Evolutionary conservation across 2,113 vertebrate genomes (phyloP), one percentile per base, ranked within the genome.

Genomic region (Corythornis cristatus): DNA sequence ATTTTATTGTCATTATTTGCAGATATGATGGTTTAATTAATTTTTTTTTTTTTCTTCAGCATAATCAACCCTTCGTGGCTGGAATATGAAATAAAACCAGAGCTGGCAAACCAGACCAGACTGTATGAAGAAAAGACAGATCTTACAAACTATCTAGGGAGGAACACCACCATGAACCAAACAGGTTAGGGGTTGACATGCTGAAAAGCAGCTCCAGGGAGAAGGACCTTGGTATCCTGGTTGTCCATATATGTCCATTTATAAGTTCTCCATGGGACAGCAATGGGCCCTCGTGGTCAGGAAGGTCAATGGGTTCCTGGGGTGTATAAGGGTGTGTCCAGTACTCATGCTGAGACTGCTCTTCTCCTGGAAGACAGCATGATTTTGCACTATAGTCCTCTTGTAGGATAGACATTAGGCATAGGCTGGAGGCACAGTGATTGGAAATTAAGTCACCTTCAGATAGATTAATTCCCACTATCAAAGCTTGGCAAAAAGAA

Each of bases 401-500:
- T 72, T 46, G 9, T 6, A 43, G 13, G 33, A 40, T 9, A 37
- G 37, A 37, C 37, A 37, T 37, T 37, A 37, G 37, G 37, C 5
- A 7, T 1, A 43, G 16, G 29, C n/a, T 42, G 42, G 37, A 61
- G 45, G 8, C 14, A 17, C 12, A 73, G 5, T 5, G 33, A 33
- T 40, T 33, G 56, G 70, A 72, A 88, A 37, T 70, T 54, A 53
- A 67, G 18, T 21, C 1, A 0, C 9, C 3, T 14, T 66, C 68
- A 53, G 14, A 33, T 4, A 74, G 28, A 66, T 77, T 16, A 48
- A 9, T 78, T 85, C 18, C n/a, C 22, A 43, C 29, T 74, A 6
- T 13, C 0, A 0, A 51, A 66, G 5, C 4, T 6, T 37, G 9
- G n/a, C 5, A 17, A 61, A 83, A 81, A 79, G 46, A n/a, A 0